phyloP scores from a whole-genome alignment of 2,888 invertebrate genomes.

The Pyrgus malvae region DNA sequence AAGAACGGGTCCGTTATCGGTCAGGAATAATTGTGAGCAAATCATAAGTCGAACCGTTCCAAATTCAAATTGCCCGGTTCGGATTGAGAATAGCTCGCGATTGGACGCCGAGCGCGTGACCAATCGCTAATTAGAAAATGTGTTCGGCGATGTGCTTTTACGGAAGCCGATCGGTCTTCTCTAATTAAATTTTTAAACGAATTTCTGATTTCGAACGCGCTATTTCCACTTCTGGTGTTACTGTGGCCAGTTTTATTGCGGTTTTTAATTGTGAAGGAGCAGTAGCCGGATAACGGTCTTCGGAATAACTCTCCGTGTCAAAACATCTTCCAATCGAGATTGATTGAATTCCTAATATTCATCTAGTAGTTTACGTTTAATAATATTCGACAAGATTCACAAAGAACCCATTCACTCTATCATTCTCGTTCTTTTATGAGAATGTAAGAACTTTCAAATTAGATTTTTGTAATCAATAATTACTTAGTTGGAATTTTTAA shows the following conservation, averaged over 20 bases:
- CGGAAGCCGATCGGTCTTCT: slow-evolving; percentile 74
- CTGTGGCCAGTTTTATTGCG: slow-evolving; percentile 35
- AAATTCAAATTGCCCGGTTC: slow-evolving; percentile 76
- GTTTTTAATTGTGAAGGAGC: slow-evolving; percentile 38
- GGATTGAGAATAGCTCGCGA: slow-evolving; percentile 62
- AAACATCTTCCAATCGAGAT: slow-evolving; percentile 19
- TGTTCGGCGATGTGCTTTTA: slow-evolving; percentile 62
- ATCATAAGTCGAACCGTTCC: slow-evolving; percentile 63
- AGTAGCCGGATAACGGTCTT: slow-evolving; percentile 38
- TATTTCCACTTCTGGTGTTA: slow-evolving; percentile 56
- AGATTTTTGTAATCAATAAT: no score
- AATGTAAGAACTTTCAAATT: no score
- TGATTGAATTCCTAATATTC: slow-evolving; percentile 25
- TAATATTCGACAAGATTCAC: slow-evolving; percentile 4
- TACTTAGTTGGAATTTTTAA: no score
- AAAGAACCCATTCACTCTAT: neutral
- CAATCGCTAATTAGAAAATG: slow-evolving; percentile 81
- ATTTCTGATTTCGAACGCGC: slow-evolving; percentile 70
- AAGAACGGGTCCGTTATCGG: slow-evolving; percentile 40
- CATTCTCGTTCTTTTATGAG: neutral
- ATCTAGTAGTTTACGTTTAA: slow-evolving; percentile 7
- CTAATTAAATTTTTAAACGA: slow-evolving; percentile 75
- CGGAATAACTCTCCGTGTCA: slow-evolving; percentile 19
- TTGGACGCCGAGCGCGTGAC: slow-evolving; percentile 74
- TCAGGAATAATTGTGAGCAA: slow-evolving; percentile 42